Percentiles rank a stretch among this genome's conserved stretches.
phyloP scores from a whole-genome alignment of 2,797 vertebrate genomes.

The Spondyliosoma cantharus region DNA sequence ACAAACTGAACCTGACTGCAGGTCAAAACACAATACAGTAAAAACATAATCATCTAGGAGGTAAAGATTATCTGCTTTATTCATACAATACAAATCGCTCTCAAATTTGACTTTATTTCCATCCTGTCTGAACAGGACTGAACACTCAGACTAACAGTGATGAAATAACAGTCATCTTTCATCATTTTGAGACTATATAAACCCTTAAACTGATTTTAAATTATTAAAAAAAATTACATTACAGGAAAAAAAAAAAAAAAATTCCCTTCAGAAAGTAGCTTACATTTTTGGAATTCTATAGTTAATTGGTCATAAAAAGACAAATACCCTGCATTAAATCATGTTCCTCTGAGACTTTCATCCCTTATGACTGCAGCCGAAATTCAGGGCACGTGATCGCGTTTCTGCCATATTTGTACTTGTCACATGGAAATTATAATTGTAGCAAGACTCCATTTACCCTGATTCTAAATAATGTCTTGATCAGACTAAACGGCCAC shows the following conservation, averaged over 20 bases:
- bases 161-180: background rate
- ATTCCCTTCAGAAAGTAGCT: background rate
- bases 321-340: background rate
- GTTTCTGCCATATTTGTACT: background rate
- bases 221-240: background rate
- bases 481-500: background rate
- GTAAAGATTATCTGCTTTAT: constrained; percentile 24
- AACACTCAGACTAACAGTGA: background rate
- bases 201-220: background rate
- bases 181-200: background rate
- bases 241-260: constrained; percentile 16
- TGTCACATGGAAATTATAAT: too few species aligned
- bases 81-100: background rate
- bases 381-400: background rate
- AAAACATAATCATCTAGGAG: constrained; percentile 10
- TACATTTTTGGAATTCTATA: background rate
- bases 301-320: background rate
- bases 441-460: background rate
- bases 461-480: background rate
- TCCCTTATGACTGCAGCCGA: background rate
- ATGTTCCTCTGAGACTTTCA: background rate
- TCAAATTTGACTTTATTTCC: background rate
- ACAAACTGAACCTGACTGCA: background rate
- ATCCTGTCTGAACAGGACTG: background rate
- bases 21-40: background rate